phyloP scores from a whole-genome alignment of 1,140 invertebrate species.

The Zaprionus lachaisei region DNA sequence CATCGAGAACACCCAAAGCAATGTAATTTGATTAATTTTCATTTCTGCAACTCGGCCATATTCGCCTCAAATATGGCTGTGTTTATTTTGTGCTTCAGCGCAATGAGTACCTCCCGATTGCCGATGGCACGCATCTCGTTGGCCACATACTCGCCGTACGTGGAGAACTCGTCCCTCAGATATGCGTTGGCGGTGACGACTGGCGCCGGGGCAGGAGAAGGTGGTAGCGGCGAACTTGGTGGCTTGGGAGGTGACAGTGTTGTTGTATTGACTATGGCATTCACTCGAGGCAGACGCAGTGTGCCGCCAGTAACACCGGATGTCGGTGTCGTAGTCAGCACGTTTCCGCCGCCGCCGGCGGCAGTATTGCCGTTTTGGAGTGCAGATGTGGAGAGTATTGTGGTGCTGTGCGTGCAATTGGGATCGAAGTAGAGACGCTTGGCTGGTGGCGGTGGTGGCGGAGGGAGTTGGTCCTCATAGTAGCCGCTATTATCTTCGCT shows the following conservation, averaged over 20 bases:
- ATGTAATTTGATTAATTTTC: conserved; percentile 22
- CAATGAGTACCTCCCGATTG: conserved; percentile 73
- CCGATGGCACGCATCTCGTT: conserved; percentile 80
- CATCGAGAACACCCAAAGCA: neutral
- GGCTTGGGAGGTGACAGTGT: conserved; percentile 48
- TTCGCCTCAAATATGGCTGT: conserved; percentile 83
- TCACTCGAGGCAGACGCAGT: conserved; percentile 56
- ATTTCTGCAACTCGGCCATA: conserved; percentile 81
- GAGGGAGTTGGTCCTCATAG: conserved; percentile 58
- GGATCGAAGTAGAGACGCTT: conserved; percentile 74
- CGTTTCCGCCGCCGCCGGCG: conserved; percentile 27
- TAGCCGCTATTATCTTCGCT: conserved; percentile 57
- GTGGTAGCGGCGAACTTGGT: conserved; percentile 47
- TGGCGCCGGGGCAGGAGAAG: neutral
- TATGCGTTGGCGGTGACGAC: conserved; percentile 1
- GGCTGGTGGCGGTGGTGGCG: conserved; percentile 48
- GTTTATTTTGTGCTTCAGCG: conserved; percentile 82
- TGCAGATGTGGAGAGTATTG: conserved; percentile 55
- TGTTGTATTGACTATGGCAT: conserved; percentile 40
- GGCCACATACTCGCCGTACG: conserved; percentile 80
- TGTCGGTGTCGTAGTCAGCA: conserved; percentile 22
- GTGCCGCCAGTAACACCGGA: conserved; percentile 24
- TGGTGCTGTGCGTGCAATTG: conserved; percentile 40
- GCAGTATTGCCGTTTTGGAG: conserved; percentile 40
- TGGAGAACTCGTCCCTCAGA: conserved; percentile 71